Base-by-base conservation (phyloP, 1,140 invertebrate genomes). In the Kradibia gibbosae region DNA sequence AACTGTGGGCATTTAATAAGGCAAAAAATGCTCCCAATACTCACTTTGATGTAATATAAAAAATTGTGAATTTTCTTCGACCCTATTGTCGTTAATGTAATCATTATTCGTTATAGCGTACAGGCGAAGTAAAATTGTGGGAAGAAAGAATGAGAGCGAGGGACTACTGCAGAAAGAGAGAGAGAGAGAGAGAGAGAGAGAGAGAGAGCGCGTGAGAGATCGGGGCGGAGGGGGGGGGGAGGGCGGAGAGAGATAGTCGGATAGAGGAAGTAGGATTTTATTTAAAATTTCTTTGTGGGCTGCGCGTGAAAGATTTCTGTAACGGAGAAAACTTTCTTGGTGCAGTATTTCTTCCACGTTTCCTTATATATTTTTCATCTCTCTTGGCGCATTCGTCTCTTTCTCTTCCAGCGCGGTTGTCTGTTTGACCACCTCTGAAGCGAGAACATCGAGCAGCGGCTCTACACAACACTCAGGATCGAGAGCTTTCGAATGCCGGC, bases 341-440 rank as follows among this genome's bases (percentile, higher is more conserved):
- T 25, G 78, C 57, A 48, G 78, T 74, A 80, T 80, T 80, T 80
- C 78, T 80, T 67, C 42, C 25, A 50, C 10, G 53, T 71, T 70
- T 71, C 50, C 67, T 78, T 62, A 73, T 80, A 55, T 42, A 72
- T 75, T 80, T 50, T 31, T 45, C 60, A n/a, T 75, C 73, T 67
- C 73, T 57, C 22, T 76, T 34, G 39, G 50, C 53, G 67, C 70
- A 80, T 80, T 71, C 71, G 25, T 80, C 71, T 80, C 71, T 65
- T 20, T 80, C 70, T 74, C 79, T 8, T 15, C 25, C n/a, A 39
- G 55, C 53, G 67, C 25, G 78, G 53, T 45, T 73, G 55, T 80
- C 67, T 48, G 70, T 80, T 80, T 80, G 78, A 80, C 78, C 78
- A 80, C 70, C 70, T 80, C 70, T 62, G 70, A 48, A 80, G 78